Conservation (phyloP, 2,888 invertebrate genomes). For the Noctua janthina region DNA sequence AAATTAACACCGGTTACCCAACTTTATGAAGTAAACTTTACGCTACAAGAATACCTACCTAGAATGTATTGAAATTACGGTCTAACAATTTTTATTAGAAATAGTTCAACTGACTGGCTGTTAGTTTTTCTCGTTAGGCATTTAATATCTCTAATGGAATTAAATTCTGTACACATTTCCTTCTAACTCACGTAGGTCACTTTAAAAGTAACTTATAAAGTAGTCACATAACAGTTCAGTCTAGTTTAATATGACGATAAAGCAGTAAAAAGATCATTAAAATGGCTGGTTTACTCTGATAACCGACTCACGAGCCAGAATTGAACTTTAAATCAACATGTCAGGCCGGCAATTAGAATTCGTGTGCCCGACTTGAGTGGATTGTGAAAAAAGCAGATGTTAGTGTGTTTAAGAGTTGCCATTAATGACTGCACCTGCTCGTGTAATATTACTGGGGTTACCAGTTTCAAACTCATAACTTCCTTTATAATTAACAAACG, state of each 20-base stretch:
- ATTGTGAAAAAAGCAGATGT: conserved; percentile 89
- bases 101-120: conserved; percentile 33
- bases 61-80: conserved; percentile 34
- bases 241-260: conserved; percentile 66
- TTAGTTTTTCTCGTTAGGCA: conserved; percentile 34
- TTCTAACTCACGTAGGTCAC: conserved; percentile 17
- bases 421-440: conserved; percentile 86
- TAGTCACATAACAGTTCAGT: conserved; percentile 46
- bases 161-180: conserved; percentile 33
- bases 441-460: conserved; percentile 73
- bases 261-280: conserved; percentile 73
- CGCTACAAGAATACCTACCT: conserved; percentile 34
- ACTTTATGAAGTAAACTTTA: conserved; percentile 46
- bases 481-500: conserved; percentile 54
- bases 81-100: conserved; percentile 45
- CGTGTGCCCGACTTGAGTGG: conserved; percentile 76
- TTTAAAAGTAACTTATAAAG: conserved; percentile 35
- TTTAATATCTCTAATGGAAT: conserved; percentile 43
- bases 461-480: conserved; percentile 66
- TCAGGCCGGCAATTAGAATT: conserved; percentile 82
- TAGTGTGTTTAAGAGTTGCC: conserved; percentile 80
- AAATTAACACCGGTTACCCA: conserved; percentile 49
- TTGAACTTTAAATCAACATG: conserved; percentile 78
- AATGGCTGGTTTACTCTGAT: conserved; percentile 65
- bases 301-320: conserved; percentile 67